Evolutionary conservation across 1,140 invertebrate genomes (phyloP).

Genomic region (Cyrtorhinus lividipennis): DNA sequence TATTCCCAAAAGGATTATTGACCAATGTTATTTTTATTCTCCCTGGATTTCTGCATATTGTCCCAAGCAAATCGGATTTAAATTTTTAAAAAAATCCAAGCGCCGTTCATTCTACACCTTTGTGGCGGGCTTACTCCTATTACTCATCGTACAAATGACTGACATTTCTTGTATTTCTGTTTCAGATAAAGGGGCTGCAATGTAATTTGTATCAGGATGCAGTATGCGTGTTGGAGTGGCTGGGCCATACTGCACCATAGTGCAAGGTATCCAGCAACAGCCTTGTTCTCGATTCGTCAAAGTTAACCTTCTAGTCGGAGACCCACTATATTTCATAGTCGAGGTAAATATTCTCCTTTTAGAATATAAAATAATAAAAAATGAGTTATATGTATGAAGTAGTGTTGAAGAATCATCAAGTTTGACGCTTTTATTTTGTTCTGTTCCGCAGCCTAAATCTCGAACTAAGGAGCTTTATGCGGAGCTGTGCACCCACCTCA

Average conservation of each 20-base stretch:
- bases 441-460: conserved; percentile 70
- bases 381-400: too few relatives aligned
- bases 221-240: conserved; percentile 17
- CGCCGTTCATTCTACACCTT: too few relatives aligned
- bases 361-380: too few relatives aligned
- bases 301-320: conserved; percentile 18
- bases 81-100: too few relatives aligned
- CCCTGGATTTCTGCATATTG: too few relatives aligned
- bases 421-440: too few relatives aligned
- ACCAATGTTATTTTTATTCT: too few relatives aligned
- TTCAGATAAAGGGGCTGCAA: conserved; percentile 11
- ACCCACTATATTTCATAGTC: conserved; percentile 19
- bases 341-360: conserved; percentile 16
- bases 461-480: conserved; percentile 68
- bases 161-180: background rate
- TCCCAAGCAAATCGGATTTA: too few relatives aligned
- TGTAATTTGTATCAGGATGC: conserved; percentile 18
- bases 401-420: too few relatives aligned
- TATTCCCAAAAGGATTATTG: too few relatives aligned
- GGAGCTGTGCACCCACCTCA: conserved; percentile 62
- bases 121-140: too few relatives aligned
- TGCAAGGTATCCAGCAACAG: conserved; percentile 16
- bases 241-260: conserved; percentile 17
- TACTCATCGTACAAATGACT: too few relatives aligned
- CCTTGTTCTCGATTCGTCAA: conserved; percentile 19